A percentile compares a stretch with the other conserved stretches of the same genome.
Evolutionary conservation across 2,797 vertebrate genomes (phyloP).

Genomic region (Sphenodon punctatus): DNA sequence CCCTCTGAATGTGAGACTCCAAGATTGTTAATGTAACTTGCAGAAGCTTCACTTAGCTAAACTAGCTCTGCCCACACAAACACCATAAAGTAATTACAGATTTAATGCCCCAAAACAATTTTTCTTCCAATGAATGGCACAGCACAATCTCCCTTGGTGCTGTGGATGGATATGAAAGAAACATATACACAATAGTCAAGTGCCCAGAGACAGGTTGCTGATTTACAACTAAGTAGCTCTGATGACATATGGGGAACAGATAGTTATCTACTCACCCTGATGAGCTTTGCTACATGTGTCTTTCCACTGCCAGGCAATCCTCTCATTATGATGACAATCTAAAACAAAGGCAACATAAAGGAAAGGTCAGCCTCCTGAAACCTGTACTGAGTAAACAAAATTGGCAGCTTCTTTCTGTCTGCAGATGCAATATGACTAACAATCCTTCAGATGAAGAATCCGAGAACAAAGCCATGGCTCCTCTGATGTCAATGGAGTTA

Average conservation of each 20-base stretch:
- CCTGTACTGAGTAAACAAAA: not conserved
- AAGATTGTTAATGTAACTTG: not conserved
- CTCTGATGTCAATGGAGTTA: too few species aligned
- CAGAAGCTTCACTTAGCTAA: too few species aligned
- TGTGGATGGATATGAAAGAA: not conserved
- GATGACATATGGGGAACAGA: not conserved
- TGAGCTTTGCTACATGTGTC: slow-evolving; percentile 97
- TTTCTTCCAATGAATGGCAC: too few species aligned
- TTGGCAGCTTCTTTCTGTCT: not conserved
- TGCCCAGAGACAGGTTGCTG: not conserved
- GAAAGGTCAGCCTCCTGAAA: not conserved
- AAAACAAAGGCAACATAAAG: slow-evolving; percentile 51
- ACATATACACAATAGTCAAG: not conserved
- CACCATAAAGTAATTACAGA: too few species aligned
- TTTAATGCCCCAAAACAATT: too few species aligned
- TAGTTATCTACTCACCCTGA: slow-evolving; percentile 83
- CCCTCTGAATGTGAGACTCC: not conserved
- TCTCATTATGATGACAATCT: slow-evolving; percentile 99
- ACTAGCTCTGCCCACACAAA: too few species aligned
- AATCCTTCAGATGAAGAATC: not conserved
- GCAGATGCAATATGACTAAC: not conserved
- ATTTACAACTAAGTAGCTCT: not conserved
- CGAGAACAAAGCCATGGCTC: not conserved
- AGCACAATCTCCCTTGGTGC: not conserved
- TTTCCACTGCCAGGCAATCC: slow-evolving; percentile 97